Conservation (phyloP, 1,140 invertebrate species). For the Drosophila pectinifera region DNA sequence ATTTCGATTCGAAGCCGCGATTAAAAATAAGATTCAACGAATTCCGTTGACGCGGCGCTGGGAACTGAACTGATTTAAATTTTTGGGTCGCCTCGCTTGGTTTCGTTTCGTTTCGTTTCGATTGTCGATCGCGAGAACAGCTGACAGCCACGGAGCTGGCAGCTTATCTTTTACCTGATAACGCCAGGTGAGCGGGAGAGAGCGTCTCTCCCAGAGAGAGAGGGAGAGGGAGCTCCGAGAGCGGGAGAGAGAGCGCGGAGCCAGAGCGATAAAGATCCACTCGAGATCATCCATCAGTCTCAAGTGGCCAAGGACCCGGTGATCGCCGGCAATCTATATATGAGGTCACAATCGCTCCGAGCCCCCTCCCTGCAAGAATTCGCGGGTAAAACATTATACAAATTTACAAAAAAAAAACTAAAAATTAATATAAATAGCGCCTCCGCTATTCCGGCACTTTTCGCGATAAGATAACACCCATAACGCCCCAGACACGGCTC, state of each 20-base stretch:
- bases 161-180: constrained; percentile 67
- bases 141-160: constrained; percentile 36
- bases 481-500: too few species aligned
- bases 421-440: constrained; percentile 45
- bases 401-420: not conserved
- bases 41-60: constrained; percentile 53
- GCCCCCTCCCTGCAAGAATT: not conserved
- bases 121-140: constrained; percentile 45
- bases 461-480: constrained; percentile 48
- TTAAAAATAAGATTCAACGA: constrained; percentile 32
- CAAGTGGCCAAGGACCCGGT: constrained; percentile 22
- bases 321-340: constrained; percentile 14
- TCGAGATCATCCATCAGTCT: constrained; percentile 11
- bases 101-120: constrained; percentile 41
- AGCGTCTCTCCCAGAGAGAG: constrained; percentile 3
- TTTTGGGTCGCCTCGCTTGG: constrained; percentile 38
- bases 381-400: constrained; percentile 6
- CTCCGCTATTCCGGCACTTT: constrained; percentile 49
- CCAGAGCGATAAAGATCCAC: constrained; percentile 14
- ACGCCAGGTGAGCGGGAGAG: constrained; percentile 43
- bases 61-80: constrained; percentile 70
- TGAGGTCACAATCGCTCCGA: constrained; percentile 14
- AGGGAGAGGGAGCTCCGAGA: not conserved
- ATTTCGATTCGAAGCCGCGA: constrained; percentile 33
- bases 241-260: not conserved